phyloP scores from a whole-genome alignment of 2,113 vertebrate genomes.

The Girardinichthys multiradiatus region DNA sequence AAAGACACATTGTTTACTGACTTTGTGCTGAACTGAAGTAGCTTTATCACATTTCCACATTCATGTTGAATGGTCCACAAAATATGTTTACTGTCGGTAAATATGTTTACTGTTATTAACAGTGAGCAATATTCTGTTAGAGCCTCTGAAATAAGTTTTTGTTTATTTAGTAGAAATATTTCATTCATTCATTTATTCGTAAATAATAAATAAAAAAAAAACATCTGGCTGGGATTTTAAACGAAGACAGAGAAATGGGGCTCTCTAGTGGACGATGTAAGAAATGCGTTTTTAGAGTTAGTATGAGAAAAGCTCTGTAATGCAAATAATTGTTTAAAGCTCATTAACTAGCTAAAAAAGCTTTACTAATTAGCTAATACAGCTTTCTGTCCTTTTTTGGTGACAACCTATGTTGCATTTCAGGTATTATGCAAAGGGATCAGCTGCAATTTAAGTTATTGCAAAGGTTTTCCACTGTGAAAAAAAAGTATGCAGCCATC shows the following conservation, averaged over 20 bases:
- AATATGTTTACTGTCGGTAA: too few relatives aligned
- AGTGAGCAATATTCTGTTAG: not conserved
- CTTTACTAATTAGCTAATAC: not conserved
- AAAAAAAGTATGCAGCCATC: too few relatives aligned
- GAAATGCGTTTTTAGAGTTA: not conserved
- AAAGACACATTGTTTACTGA: not conserved
- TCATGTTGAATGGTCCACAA: too few relatives aligned
- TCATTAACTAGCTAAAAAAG: not conserved
- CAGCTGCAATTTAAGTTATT: too few relatives aligned
- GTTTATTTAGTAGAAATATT: conserved; percentile 1
- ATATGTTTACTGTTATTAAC: too few relatives aligned
- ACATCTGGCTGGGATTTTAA: rapidly evolving
- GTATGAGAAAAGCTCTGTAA: too few relatives aligned
- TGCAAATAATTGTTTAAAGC: not conserved
- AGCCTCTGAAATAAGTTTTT: not conserved
- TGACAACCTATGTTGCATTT: not conserved
- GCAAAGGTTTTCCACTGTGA: too few relatives aligned
- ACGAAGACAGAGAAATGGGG: conserved; percentile 34
- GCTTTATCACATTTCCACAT: not conserved
- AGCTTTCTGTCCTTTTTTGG: not conserved
- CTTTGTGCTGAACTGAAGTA: not conserved
- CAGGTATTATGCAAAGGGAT: too few relatives aligned
- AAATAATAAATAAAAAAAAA: conserved; percentile 11
- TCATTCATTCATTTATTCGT: conserved; percentile 49
- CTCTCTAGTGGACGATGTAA: conserved; percentile 61